Base-by-base conservation (phyloP, 2,888 invertebrate species). In the Apotomis turbidana region DNA sequence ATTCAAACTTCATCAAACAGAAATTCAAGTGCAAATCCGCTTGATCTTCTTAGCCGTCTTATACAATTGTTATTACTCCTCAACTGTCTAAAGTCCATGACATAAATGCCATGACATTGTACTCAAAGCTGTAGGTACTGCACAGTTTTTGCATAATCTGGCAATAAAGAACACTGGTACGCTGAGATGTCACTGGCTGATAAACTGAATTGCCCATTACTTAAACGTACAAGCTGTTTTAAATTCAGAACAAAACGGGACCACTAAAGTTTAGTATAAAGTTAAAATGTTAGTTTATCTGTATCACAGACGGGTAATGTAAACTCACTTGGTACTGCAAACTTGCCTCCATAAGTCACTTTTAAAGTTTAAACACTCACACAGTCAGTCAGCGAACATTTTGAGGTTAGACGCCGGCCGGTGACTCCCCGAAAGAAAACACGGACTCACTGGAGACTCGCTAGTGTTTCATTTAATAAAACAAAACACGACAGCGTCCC, bases 361-460 rank as follows among this genome's bases (percentile, higher is more conserved):
- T 81, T 83, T 80, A 86, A 86, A 83, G 83, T 84, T 86, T 86
- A 85, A 78, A 85, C 85, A 84, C 91, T 92, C 93, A 91, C 91
- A 92, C 92, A 88, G 78, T 84, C 83, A 85, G 85, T 83, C 78
- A 79, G 80, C 78, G 79, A 79, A 80, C 79, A 13, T 80, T 49
- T 81, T 78, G 80, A 84, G 84, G 83, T 88, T 89, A 83, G 78
- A 78, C 80, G 84, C 89, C 89, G 87, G 85, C 85, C 81, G 83
- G 80, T 64, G 60, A 54, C 52, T 41, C 61, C 41, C 61, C 44
- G 41, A 41, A 41, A 61, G 55, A 62, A 46, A 61, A 54, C 46
- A 55, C 41, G 36, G 55, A 55, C 55, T 41, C 69, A 57, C 38
- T 13, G 61, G 55, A 61, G 55, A 41, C 64, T 15, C 54, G 44